Conservation (phyloP, 2,888 invertebrate species). For the Pandemis corylana region DNA sequence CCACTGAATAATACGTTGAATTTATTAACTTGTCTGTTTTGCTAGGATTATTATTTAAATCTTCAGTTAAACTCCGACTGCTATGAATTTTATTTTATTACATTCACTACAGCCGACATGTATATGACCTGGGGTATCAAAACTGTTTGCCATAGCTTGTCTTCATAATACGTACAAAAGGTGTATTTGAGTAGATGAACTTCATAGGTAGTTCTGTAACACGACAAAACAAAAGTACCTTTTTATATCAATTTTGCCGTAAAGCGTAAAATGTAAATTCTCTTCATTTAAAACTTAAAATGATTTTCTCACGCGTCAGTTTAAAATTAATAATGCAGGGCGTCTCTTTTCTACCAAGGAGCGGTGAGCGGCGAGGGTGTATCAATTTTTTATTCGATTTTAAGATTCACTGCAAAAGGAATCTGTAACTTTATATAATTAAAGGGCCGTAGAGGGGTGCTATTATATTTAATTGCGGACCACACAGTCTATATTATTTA, state of each 20-base stretch:
- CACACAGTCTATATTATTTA: slow-evolving; percentile 64
- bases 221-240: background rate
- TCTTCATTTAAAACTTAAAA: slow-evolving; percentile 75
- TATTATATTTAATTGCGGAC: slow-evolving; percentile 68
- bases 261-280: slow-evolving; percentile 73
- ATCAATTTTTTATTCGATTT: slow-evolving; percentile 76
- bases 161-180: too few relatives aligned
- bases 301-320: slow-evolving; percentile 77
- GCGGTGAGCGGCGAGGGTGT: slow-evolving; percentile 55
- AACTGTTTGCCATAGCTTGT: too few relatives aligned
- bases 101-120: background rate
- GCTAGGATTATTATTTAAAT: background rate
- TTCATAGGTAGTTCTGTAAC: background rate
- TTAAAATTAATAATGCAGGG: slow-evolving; percentile 74
- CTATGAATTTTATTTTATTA: background rate
- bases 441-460: slow-evolving; percentile 49
- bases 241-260: background rate
- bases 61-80: background rate
- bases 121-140: too few relatives aligned
- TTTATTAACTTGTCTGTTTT: slow-evolving; percentile 11
- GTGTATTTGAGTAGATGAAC: background rate
- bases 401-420: slow-evolving; percentile 63
- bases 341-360: slow-evolving; percentile 62
- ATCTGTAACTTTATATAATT: slow-evolving; percentile 45
- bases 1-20: slow-evolving; percentile 24